Evolutionary conservation across 2,113 vertebrate genomes (phyloP).

Genomic region (Petromus typicus): DNA sequence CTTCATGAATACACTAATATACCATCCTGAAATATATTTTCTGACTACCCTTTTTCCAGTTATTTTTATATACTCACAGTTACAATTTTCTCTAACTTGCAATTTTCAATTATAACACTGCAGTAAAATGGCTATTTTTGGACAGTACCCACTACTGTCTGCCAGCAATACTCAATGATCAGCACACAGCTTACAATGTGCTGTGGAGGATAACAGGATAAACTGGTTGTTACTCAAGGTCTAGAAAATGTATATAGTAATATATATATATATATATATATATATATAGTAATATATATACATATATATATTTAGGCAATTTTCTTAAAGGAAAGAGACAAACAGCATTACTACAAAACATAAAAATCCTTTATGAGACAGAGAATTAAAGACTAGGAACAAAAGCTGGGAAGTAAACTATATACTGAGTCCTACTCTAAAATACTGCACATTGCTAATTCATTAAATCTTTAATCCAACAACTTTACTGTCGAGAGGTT

Average conservation of each 20-base stretch:
- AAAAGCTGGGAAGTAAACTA: not conserved
- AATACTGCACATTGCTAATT: not conserved
- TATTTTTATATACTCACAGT: not conserved
- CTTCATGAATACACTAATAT: not conserved
- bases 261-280: not conserved
- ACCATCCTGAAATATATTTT: not conserved
- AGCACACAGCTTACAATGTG: not conserved
- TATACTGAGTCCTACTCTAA: not conserved
- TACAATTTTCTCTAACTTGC: not conserved
- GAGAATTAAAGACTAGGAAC: constrained; percentile 32
- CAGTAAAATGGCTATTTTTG: not conserved
- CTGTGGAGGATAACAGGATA: not conserved
- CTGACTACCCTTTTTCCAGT: not conserved
- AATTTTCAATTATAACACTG: not conserved
- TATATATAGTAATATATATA: not conserved
- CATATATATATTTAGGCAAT: not conserved
- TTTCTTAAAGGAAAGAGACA: constrained; percentile 17
- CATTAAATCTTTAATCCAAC: not conserved
- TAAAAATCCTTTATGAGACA: constrained; percentile 17
- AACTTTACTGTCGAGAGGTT: not conserved
- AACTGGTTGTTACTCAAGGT: not conserved
- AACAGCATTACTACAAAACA: constrained; percentile 1
- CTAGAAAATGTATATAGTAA: not conserved
- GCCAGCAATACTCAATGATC: not conserved
- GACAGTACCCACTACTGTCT: not conserved